Base-by-base conservation (phyloP, 1,140 invertebrate genomes). In the Pectinophora gossypiella region DNA sequence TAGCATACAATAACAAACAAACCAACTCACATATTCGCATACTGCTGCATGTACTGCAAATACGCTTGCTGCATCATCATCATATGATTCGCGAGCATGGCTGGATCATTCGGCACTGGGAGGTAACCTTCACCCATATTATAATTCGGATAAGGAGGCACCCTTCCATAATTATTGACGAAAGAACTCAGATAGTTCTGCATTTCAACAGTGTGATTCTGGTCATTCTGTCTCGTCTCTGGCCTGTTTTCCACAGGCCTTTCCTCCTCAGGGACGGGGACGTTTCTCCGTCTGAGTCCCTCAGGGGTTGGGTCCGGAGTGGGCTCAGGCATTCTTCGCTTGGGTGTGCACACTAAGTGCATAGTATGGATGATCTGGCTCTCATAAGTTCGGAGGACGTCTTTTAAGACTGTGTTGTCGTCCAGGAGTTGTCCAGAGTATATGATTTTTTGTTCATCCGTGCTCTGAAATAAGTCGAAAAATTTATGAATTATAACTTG, bases 341-440 rank as follows among this genome's bases (percentile, higher is more conserved):
- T 89, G 18, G 85, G 89, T 22, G 92, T 89, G 72, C 94, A 96
- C 4, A 97, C 95, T 76, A 97, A 87, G 84, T 97, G 95, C 66
- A 97, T 91, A 43, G 94, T 96, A 67, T 95, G 93, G 38, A 90
- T 90, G 36, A 92, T 90, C 61, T 92, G 91, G 22, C 90, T 92
- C 58, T 95, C 93, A 59, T 93, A 94, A 38, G 91, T 91, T 40
- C 93, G 89, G 23, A 97, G 86, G 21, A 97, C 90, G 81, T 97
- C 95, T 74, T 95, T 95, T 21, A 97, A 73, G 50, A 91, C 89
- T 19, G 92, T 87, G 23, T 92, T 89, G 79, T 98, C 95, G 35
- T 91, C 92, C 46, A 98, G 77, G 10, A 97, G 83, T 72, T 95
- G 94, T n/a, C 96, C 96, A 6, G 95, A 96, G 84, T 97, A 97